Evolutionary conservation across 2,888 invertebrate genomes (phyloP).

Genomic region (Leptarthrus brevirostris): DNA sequence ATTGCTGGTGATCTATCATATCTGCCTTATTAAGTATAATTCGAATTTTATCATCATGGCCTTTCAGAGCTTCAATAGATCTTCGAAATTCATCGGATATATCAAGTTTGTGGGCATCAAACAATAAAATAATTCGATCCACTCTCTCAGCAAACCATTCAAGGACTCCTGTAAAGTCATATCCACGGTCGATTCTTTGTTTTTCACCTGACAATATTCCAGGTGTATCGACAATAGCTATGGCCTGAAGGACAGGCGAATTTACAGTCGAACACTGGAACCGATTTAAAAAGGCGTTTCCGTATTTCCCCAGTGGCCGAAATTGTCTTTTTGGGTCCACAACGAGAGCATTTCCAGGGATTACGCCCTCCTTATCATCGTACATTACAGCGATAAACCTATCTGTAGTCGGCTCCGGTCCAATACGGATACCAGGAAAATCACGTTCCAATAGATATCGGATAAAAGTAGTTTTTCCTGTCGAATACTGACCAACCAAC

Average conservation of each 20-base stretch:
- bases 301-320: slow-evolving; percentile 94
- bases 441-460: slow-evolving; percentile 92
- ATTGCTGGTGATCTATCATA: slow-evolving; percentile 98
- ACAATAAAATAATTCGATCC: slow-evolving; percentile 95
- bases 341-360: slow-evolving; percentile 97
- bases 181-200: slow-evolving; percentile 92
- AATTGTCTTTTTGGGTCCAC: slow-evolving; percentile 98
- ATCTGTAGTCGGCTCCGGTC: slow-evolving; percentile 98
- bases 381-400: slow-evolving; percentile 98
- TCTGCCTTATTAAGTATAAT: slow-evolving; percentile 99
- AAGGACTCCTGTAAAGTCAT: slow-evolving; percentile 97
- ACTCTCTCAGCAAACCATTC: slow-evolving; percentile 99
- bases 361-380: slow-evolving; percentile 90
- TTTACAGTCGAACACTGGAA: slow-evolving; percentile 94
- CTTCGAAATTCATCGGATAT: slow-evolving; percentile 98
- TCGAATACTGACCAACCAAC: slow-evolving; percentile 97
- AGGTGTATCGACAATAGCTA: slow-evolving; percentile 98
- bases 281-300: slow-evolving; percentile 96
- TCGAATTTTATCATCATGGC: slow-evolving; percentile 96
- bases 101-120: slow-evolving; percentile 98
- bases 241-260: slow-evolving; percentile 92
- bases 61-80: slow-evolving; percentile 94
- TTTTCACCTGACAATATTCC: slow-evolving; percentile 97
- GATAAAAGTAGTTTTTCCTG: slow-evolving; percentile 97
- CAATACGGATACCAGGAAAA: slow-evolving; percentile 97